Evolutionary conservation across 2,797 vertebrate species (phyloP).

Genomic region (Orientallactaga sibirica): DNA sequence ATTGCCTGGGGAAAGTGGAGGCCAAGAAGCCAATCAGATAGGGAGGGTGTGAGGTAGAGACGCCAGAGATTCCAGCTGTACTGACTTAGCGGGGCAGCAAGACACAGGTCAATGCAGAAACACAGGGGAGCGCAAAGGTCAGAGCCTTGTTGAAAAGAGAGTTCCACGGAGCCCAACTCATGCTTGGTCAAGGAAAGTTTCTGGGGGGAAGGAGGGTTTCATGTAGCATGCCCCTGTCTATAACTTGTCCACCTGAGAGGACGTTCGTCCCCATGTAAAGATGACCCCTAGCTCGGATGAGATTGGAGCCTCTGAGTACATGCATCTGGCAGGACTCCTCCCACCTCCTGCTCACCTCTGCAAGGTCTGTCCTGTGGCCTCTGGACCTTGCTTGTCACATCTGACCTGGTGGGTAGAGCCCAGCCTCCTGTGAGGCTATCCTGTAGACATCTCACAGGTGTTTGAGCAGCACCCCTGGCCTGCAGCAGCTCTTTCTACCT

Average conservation of each 20-base stretch:
- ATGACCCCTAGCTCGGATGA: background rate
- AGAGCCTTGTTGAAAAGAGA: background rate
- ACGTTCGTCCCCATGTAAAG: background rate
- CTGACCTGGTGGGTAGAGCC: accelerated
- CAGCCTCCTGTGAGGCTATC: accelerated
- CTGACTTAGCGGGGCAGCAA: too few relatives aligned
- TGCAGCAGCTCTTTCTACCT: background rate
- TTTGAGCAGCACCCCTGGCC: too few relatives aligned
- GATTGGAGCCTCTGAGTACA: background rate
- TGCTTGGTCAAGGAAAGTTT: background rate
- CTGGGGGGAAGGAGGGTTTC: background rate
- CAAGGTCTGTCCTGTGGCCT: background rate
- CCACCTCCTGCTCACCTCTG: background rate
- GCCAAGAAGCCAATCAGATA: background rate
- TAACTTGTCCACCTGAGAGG: background rate
- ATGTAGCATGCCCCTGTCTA: accelerated
- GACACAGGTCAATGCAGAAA: background rate
- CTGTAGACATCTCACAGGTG: background rate
- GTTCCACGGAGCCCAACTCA: background rate
- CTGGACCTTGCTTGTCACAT: background rate
- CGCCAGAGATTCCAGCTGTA: background rate
- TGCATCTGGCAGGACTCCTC: background rate
- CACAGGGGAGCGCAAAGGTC: accelerated
- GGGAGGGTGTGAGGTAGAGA: too few relatives aligned
- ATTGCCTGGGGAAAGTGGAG: background rate